These are phyloP conservation scores for Anarsia innoxiella DNA, from an alignment of 2,888 invertebrate genomes.

Conservation along the genomic window DNA sequence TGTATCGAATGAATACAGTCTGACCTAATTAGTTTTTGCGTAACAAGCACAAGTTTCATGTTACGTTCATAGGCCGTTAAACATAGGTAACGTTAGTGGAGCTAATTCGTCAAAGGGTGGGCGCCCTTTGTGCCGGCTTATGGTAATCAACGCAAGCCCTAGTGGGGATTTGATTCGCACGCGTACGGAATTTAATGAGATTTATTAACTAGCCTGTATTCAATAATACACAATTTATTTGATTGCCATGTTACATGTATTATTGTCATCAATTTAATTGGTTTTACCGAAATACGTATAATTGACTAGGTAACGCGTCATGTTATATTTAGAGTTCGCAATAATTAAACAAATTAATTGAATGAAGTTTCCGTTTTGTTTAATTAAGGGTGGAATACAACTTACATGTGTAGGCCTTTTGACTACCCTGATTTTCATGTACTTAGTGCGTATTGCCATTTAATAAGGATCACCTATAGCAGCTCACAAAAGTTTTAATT, in stretches of 20 bases:
- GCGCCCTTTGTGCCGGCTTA: constrained; percentile 65
- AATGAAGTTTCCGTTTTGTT: no score
- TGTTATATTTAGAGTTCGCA: no score
- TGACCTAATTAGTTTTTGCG: no score
- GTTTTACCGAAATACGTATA: no score
- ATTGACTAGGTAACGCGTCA: no score
- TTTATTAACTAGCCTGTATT: constrained; percentile 17
- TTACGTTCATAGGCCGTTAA: constrained; percentile 21
- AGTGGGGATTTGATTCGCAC: constrained; percentile 31
- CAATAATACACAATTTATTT: constrained; percentile 9
- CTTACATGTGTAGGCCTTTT: no score
- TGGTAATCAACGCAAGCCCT: constrained; percentile 59
- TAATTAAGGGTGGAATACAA: no score
- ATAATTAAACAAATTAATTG: no score
- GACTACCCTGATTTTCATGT: no score
- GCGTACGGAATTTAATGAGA: constrained; percentile 42
- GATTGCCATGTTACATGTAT: constrained; percentile 5
- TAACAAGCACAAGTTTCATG: constrained; percentile 5
- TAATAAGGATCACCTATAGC: not conserved
- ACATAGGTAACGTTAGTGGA: constrained; percentile 49
- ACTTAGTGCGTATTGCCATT: no score
- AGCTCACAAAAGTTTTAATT: not conserved
- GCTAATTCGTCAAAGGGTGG: constrained; percentile 70
- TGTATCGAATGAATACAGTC: no score
- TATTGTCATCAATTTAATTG: not conserved